These are phyloP conservation scores for Drosophila nigrodunni DNA, from an alignment of 1,140 invertebrate genomes.

Conservation along the genomic window DNA sequence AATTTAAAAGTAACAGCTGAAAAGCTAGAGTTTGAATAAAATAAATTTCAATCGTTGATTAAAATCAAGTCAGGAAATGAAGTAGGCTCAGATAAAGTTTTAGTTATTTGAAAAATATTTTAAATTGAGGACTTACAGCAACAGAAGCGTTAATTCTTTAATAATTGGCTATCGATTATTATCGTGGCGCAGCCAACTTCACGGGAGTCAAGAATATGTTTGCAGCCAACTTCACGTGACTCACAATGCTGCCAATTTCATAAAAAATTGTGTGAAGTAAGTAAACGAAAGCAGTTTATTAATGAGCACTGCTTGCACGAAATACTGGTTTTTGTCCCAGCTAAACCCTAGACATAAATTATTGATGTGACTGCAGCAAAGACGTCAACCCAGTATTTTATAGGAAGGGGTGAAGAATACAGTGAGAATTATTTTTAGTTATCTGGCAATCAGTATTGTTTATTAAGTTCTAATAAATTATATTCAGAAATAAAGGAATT, in stretches of 20 bases:
- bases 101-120: no score
- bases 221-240: slow-evolving; percentile 8
- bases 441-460: no score
- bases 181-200: background rate
- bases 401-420: background rate
- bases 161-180: no score
- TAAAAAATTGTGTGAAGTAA: background rate
- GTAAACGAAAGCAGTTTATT: background rate
- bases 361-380: background rate
- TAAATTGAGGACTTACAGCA: no score
- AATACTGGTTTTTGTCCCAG: background rate
- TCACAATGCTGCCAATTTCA: background rate
- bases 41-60: no score
- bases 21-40: no score
- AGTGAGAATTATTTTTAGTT: no score
- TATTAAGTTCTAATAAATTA: no score
- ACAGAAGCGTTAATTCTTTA: no score
- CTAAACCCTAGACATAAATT: slow-evolving; percentile 4
- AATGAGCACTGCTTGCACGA: background rate
- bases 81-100: no score
- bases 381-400: background rate
- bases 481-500: no score
- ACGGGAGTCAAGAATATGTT: background rate
- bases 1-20: background rate
- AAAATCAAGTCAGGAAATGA: no score